Conservation (phyloP, 2,113 vertebrate species). For the Sander vitreus region DNA sequence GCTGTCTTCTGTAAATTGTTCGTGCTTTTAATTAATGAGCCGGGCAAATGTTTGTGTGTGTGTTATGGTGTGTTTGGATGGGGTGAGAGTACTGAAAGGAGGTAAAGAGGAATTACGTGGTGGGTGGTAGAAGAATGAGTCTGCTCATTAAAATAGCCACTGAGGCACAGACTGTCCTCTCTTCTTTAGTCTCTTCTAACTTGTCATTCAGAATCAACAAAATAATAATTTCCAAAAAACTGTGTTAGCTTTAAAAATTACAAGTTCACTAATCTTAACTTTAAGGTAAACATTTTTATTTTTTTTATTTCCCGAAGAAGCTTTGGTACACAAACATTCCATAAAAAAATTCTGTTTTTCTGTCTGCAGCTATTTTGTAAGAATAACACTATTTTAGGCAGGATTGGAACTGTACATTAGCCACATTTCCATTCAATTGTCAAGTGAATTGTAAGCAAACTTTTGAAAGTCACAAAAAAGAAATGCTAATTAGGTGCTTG, state of each 20-base stretch:
- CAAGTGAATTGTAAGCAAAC: too few species aligned
- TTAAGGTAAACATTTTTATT: background rate
- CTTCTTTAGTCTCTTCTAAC: background rate
- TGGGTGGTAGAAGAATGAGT: constrained; percentile 30
- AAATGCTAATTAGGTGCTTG: too few species aligned
- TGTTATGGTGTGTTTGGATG: constrained; percentile 12
- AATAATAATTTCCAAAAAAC: background rate
- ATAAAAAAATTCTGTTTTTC: background rate
- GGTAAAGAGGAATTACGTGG: constrained; percentile 41
- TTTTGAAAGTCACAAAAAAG: too few species aligned
- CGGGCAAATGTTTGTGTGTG: constrained; percentile 46
- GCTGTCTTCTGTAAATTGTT: constrained; percentile 71
- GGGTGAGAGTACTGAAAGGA: background rate
- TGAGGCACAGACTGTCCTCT: constrained; percentile 6
- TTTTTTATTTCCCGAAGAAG: too few species aligned
- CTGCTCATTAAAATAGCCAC: constrained; percentile 42
- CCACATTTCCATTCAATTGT: too few species aligned
- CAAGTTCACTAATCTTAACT: background rate
- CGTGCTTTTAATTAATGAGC: constrained; percentile 80
- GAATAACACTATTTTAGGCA: background rate
- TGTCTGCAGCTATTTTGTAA: background rate
- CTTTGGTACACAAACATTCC: background rate
- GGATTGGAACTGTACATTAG: too few species aligned
- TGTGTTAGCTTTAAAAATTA: background rate
- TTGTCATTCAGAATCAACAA: constrained; percentile 13